phyloP scores from a whole-genome alignment of 2,888 invertebrate species.

The Glaucopsyche alexis region DNA sequence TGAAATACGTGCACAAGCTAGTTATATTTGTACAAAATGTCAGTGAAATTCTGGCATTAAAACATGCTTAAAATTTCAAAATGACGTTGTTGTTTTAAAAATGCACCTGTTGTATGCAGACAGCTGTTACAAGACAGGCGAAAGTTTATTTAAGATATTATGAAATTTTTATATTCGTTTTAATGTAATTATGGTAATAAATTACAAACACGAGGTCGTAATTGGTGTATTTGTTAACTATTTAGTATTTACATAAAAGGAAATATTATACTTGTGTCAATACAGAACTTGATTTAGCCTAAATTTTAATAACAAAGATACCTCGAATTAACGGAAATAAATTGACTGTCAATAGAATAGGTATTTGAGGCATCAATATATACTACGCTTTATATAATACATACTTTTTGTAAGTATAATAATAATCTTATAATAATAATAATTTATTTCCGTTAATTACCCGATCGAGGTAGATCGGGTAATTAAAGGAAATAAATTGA shows the following conservation, averaged over 20 bases:
- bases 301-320: neutral
- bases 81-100: slow-evolving; percentile 19
- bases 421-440: no score
- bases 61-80: slow-evolving; percentile 5
- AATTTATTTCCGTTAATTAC: no score
- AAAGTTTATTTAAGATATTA: neutral
- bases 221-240: neutral
- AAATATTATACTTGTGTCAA: neutral
- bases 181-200: neutral
- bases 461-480: no score
- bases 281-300: neutral
- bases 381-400: no score
- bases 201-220: neutral
- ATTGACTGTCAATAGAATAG: no score
- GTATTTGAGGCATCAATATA: no score
- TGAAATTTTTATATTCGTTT: neutral
- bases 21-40: neutral
- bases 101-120: slow-evolving; percentile 24
- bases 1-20: no score
- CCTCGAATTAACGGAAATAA: no score
- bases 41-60: neutral
- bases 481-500: no score
- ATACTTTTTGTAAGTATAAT: no score
- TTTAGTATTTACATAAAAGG: neutral
- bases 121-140: neutral